Evolutionary conservation across 2,797 vertebrate genomes (phyloP), one percentile per base, ranked within the genome.

Genomic region (Periparus ater): DNA sequence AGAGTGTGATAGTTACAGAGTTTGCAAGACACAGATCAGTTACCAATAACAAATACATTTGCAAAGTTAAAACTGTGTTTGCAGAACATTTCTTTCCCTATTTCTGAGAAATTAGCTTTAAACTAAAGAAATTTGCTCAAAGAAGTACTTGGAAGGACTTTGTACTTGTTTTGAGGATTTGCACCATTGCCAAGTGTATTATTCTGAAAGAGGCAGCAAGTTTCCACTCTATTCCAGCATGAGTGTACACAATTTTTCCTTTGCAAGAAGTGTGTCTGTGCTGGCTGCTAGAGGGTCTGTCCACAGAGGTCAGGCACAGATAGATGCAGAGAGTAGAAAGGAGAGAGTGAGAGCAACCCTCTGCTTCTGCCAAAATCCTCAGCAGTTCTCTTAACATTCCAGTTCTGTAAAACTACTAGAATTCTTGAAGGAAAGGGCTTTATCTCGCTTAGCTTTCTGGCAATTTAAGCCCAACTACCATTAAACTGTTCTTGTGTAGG

Each of bases 141-240:
- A 83, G 29, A 88, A 66, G 72, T 27, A 22, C 48, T 89, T 67
- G n/a, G 55, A 82, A 94, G 53, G 53, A 85, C 88, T 93, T 90
- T 71, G 77, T 17, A 50, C 85, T 80, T 91, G 76, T 91, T 96
- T 88, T 94, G 70, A 75, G 63, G 83, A 85, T 73, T 83, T 79
- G 61, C 58, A 63, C 47, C 57, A 70, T 36, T 89, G 78, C 29
- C 3, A 67, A 78, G 36, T 42, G n/a, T n/a, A 18, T 70, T 70
- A 34, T 61, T 17, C 80, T 78, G 60, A 73, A 83, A 83, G 34
- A 68, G 60, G 48, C n/a, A 62, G 68, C 53, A 77, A 58, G 57
- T 68, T 94, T 89, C 51, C n/a, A 42, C 71, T 79, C 66, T 23
- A 34, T 29, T 82, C 47, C 20, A 81, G 13, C 20, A 17, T 14